Conservation (phyloP, 2,797 vertebrate genomes). For the Hylomyscus alleni region DNA sequence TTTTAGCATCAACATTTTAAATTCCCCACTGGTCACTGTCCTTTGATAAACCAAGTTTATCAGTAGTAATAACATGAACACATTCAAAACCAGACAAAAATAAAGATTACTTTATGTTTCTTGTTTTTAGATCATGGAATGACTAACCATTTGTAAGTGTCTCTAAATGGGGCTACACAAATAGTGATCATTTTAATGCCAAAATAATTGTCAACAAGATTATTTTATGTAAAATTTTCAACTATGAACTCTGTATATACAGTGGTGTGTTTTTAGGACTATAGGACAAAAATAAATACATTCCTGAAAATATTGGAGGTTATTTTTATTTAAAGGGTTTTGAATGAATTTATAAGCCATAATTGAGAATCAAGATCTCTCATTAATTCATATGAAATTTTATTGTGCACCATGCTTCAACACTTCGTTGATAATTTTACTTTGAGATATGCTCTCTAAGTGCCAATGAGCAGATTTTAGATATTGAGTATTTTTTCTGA, state of each 20-base stretch:
- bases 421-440: constrained; percentile 35
- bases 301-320: constrained; percentile 31
- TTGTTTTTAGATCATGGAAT: constrained; percentile 28
- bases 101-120: constrained; percentile 31
- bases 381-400: neutral
- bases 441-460: constrained; percentile 3
- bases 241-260: constrained; percentile 25
- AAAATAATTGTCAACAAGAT: constrained; percentile 53
- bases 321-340: constrained; percentile 40
- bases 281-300: neutral
- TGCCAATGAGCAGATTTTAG: neutral
- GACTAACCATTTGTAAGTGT: constrained; percentile 18
- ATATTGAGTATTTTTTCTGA: neutral
- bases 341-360: constrained; percentile 31
- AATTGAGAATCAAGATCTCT: neutral
- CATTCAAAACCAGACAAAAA: constrained; percentile 20
- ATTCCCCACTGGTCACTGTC: neutral
- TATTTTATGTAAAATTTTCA: constrained; percentile 48
- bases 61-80: neutral
- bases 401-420: neutral
- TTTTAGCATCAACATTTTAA: neutral
- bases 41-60: constrained; percentile 34
- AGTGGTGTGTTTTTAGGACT: neutral
- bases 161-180: constrained; percentile 48
- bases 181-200: constrained; percentile 52